Evolutionary conservation across 2,797 vertebrate species (phyloP).

Genomic region (Phaenicophaeus curvirostris): DNA sequence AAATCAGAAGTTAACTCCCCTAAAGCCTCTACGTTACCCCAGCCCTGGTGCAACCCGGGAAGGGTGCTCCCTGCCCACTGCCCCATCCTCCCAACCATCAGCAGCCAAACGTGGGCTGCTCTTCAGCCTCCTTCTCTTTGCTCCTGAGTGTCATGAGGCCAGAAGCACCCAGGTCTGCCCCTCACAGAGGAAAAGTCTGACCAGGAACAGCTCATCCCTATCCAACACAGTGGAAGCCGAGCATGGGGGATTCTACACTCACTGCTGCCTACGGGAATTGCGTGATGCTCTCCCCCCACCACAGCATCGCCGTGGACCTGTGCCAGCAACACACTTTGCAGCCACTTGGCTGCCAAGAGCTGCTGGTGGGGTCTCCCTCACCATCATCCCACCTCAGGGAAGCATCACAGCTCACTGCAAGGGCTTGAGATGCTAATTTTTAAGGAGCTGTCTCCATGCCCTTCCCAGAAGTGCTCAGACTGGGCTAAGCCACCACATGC

Average conservation of each 20-base stretch:
- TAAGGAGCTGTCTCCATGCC: neutral
- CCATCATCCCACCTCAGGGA: neutral
- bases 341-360: neutral
- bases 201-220: neutral
- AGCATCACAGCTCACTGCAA: neutral
- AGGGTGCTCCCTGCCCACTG: neutral
- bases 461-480: rapidly evolving
- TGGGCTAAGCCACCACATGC: rapidly evolving
- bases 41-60: rapidly evolving
- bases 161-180: neutral
- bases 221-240: rapidly evolving
- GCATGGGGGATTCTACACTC: neutral
- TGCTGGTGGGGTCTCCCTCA: neutral
- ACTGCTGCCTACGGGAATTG: rapidly evolving
- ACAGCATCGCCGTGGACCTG: neutral
- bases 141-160: neutral
- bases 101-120: rapidly evolving
- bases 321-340: slow-evolving; percentile 7
- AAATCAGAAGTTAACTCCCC: neutral
- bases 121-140: neutral
- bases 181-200: neutral
- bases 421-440: neutral
- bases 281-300: neutral
- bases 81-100: neutral
- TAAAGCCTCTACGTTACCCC: neutral